These are phyloP conservation scores for Calvadosia cruxmelitensis DNA, from an alignment of 30 jellyfish, hydroid and myxozoan genomes.

Conservation along the genomic window DNA sequence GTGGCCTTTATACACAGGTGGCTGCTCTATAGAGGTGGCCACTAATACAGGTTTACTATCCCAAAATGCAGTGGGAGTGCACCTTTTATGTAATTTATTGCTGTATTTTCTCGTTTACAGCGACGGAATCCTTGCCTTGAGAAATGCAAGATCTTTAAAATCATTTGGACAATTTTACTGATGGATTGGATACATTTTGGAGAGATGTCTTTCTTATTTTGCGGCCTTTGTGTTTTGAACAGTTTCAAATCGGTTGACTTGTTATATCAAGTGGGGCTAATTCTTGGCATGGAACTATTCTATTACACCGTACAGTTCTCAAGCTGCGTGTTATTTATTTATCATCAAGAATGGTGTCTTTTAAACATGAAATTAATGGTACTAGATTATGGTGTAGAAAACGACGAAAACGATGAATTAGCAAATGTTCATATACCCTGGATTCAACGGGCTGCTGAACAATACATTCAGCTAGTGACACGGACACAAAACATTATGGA, in stretches of 20 bases:
- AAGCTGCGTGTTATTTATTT: slow-evolving; percentile 63
- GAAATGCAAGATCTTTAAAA: slow-evolving; percentile 62
- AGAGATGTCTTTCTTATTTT: slow-evolving; percentile 67
- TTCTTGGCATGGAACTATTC: slow-evolving; percentile 61
- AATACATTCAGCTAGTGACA: slow-evolving; percentile 47
- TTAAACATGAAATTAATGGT: slow-evolving; percentile 46
- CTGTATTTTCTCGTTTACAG: too few species aligned
- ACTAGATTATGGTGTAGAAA: slow-evolving; percentile 21
- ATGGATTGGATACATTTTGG: slow-evolving; percentile 92
- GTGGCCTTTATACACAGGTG: too few species aligned
- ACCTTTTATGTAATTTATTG: too few species aligned
- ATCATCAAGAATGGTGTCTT: slow-evolving; percentile 64
- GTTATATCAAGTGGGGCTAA: slow-evolving; percentile 79
- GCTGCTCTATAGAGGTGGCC: too few species aligned
- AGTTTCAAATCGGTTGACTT: slow-evolving; percentile 78
- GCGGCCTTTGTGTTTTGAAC: slow-evolving; percentile 68
- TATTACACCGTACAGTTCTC: slow-evolving; percentile 56
- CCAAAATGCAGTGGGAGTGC: too few species aligned
- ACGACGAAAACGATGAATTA: slow-evolving; percentile 21
- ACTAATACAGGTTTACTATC: too few species aligned
- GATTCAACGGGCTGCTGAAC: slow-evolving; percentile 23
- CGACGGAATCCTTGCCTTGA: slow-evolving; percentile 54
- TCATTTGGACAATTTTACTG: slow-evolving; percentile 65
- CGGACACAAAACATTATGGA: slow-evolving; percentile 51
- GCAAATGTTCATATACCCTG: not conserved